Evolutionary conservation across 1,140 invertebrate genomes (phyloP).

Genomic region (Megathymus violae): DNA sequence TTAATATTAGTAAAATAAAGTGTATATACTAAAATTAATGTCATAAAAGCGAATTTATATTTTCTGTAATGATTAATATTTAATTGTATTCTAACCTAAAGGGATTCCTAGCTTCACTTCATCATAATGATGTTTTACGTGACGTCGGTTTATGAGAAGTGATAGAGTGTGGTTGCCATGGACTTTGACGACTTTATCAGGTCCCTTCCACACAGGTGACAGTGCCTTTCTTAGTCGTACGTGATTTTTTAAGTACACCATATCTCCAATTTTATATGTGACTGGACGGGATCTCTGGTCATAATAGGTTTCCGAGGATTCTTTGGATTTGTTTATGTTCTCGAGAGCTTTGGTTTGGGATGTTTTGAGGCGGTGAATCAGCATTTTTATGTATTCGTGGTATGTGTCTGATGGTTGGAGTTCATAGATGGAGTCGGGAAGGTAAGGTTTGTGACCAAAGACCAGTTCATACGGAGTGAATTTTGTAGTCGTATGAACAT

Average conservation of each 20-base stretch:
- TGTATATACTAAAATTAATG: too few species aligned
- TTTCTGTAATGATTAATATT: too few species aligned
- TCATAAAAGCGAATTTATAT: too few species aligned
- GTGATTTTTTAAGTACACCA: conserved; percentile 30
- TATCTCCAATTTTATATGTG: conserved; percentile 30
- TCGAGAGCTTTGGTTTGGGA: conserved; percentile 33
- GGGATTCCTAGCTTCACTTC: conserved; percentile 22
- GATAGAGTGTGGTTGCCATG: conserved; percentile 33
- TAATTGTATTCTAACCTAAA: conserved; percentile 7
- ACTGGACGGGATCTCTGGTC: conserved; percentile 2
- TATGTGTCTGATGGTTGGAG: conserved; percentile 23
- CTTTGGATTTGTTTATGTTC: conserved; percentile 29
- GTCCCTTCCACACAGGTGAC: conserved; percentile 32
- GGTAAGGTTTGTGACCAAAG: conserved; percentile 24
- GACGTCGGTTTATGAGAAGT: conserved; percentile 32
- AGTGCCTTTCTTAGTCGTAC: conserved; percentile 20
- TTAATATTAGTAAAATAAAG: too few species aligned
- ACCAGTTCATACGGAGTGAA: conserved; percentile 31
- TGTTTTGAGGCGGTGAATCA: conserved; percentile 28
- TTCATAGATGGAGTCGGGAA: conserved; percentile 32
- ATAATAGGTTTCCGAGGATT: conserved; percentile 31
- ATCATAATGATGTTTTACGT: conserved; percentile 33
- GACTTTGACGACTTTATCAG: conserved; percentile 32
- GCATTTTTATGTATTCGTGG: conserved; percentile 37
- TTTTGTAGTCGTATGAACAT: conserved; percentile 7